phyloP scores from a whole-genome alignment of 2,797 vertebrate species.

The Macropodus opercularis region DNA sequence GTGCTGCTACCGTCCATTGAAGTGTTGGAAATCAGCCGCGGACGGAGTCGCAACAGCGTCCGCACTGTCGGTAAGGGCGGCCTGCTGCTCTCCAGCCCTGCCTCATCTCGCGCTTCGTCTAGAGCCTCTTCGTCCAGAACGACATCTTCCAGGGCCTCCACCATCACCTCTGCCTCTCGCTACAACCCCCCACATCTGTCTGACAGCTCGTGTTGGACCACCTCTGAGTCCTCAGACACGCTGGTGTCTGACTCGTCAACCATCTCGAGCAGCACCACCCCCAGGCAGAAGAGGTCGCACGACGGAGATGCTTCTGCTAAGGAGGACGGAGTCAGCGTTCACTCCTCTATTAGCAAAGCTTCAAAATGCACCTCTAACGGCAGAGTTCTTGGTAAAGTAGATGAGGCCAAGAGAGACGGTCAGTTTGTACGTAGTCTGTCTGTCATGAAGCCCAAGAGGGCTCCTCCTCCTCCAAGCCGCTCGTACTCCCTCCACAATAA shows the following conservation, averaged over 20 bases:
- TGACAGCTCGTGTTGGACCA: constrained; percentile 85
- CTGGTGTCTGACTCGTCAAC: constrained; percentile 95
- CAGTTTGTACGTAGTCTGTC: constrained; percentile 88
- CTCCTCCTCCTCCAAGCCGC: constrained; percentile 86
- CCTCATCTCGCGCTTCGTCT: constrained; percentile 85
- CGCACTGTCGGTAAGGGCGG: constrained; percentile 89
- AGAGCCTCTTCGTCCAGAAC: constrained; percentile 84
- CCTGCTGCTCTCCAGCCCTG: constrained; percentile 89
- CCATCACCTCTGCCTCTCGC: constrained; percentile 65
- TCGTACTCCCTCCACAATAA: constrained; percentile 88
- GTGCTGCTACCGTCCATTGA: constrained; percentile 93
- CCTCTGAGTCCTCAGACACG: constrained; percentile 93
- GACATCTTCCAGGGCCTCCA: constrained; percentile 85
- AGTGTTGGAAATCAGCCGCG: constrained; percentile 90
- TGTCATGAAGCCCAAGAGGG: constrained; percentile 88
- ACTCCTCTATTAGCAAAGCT: constrained; percentile 57
- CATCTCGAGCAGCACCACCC: constrained; percentile 87
- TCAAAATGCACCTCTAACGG: constrained; percentile 58
- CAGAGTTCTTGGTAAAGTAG: constrained; percentile 38
- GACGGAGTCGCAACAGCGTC: constrained; percentile 88
- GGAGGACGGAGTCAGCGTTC: constrained; percentile 65
- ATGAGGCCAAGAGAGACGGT: constrained; percentile 55
- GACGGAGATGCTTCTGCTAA: constrained; percentile 24
- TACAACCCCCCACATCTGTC: constrained; percentile 55
- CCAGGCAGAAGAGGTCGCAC: constrained; percentile 40